A percentile compares a stretch with the other conserved stretches of the same genome.
phyloP scores from a whole-genome alignment of 2,797 vertebrate genomes.

The Cyprinodon diabolis region DNA sequence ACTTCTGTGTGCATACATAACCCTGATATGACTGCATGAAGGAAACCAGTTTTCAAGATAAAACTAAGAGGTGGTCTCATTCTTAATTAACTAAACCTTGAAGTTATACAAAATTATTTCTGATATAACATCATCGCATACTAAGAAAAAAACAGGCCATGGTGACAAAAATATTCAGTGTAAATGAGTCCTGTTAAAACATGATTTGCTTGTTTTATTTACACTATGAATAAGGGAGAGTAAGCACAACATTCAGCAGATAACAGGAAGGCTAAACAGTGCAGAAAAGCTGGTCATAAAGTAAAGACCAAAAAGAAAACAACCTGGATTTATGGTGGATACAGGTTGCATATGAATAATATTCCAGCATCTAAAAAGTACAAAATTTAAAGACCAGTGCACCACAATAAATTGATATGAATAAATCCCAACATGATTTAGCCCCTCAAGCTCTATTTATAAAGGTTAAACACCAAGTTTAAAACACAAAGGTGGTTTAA shows the following conservation, averaged over 20 bases:
- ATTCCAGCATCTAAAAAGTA: not conserved
- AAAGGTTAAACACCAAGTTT: too few species aligned
- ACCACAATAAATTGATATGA: too few species aligned
- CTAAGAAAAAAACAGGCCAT: not conserved
- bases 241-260: not conserved
- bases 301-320: not conserved
- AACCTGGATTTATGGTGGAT: not conserved
- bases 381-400: not conserved
- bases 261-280: not conserved
- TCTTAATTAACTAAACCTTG: not conserved
- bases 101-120: not conserved
- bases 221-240: not conserved
- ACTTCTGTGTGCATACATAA: not conserved
- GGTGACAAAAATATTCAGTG: not conserved
- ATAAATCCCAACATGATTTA: too few species aligned
- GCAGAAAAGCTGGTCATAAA: not conserved
- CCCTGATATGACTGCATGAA: not conserved
- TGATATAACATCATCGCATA: not conserved
- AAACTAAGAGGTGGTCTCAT: not conserved
- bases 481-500: too few species aligned
- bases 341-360: not conserved
- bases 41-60: not conserved
- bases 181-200: not conserved
- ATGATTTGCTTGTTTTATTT: not conserved
- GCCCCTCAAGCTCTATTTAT: too few species aligned